Conservation (phyloP, 2,113 vertebrate species). For the Archocentrus centrarchus region DNA sequence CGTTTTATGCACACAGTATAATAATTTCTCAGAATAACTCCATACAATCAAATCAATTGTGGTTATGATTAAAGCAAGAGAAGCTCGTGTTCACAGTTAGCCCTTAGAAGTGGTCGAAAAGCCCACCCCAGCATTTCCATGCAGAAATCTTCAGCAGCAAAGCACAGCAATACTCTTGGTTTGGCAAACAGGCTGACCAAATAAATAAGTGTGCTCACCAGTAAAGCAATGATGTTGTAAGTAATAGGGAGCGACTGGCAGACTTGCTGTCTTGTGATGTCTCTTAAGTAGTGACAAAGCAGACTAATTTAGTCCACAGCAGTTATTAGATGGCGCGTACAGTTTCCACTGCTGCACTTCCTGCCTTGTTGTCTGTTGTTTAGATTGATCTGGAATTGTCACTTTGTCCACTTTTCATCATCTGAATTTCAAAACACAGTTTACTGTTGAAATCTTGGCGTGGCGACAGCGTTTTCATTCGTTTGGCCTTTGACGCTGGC, state of each 20-base stretch:
- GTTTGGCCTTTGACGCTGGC: background rate
- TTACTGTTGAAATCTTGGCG: slow-evolving; percentile 1
- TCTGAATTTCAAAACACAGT: background rate
- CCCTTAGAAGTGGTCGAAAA: background rate
- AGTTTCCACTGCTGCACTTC: slow-evolving; percentile 7
- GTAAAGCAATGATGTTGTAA: slow-evolving; percentile 8
- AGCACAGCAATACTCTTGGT: too few relatives aligned
- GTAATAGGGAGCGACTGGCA: slow-evolving; percentile 5
- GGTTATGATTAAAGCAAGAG: background rate
- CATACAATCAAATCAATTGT: background rate
- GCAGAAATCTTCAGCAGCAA: too few relatives aligned
- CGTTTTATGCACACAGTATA: background rate
- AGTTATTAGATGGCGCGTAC: background rate
- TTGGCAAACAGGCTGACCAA: background rate
- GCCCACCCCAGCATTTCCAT: too few relatives aligned
- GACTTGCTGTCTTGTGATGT: background rate
- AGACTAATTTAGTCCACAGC: slow-evolving; percentile 17
- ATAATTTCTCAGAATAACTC: background rate
- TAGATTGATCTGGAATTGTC: slow-evolving; percentile 20
- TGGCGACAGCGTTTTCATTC: background rate
- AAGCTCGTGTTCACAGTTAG: background rate
- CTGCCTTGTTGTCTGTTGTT: slow-evolving; percentile 19
- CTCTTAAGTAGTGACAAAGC: slow-evolving; percentile 23
- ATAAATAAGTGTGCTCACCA: slow-evolving; percentile 6
- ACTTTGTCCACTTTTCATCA: slow-evolving; percentile 25